These are phyloP conservation scores for Percopsis omiscomaycus DNA, from an alignment of 2,797 vertebrate species.

Conservation along the genomic window DNA sequence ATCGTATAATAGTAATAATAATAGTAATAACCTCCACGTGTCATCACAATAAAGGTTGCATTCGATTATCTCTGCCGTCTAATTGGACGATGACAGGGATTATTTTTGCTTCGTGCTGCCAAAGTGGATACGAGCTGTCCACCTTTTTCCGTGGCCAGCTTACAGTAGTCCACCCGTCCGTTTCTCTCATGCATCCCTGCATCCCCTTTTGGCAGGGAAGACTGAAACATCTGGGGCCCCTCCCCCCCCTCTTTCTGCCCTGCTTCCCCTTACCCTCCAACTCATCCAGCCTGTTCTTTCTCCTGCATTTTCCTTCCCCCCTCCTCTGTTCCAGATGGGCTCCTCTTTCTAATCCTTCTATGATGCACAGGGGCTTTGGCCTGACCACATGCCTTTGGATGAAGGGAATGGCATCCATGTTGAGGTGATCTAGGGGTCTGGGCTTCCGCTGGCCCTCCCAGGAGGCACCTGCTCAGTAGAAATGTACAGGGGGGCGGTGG, in stretches of 20 bases:
- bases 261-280: not conserved
- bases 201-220: constrained; percentile 32
- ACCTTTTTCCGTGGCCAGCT: constrained; percentile 18
- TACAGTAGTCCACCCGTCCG: constrained; percentile 21
- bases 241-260: not conserved
- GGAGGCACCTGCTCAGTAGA: constrained; percentile 44
- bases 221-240: constrained; percentile 43
- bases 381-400: constrained; percentile 58
- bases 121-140: not conserved
- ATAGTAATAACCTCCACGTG: not conserved
- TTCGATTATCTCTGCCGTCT: constrained; percentile 7
- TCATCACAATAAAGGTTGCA: constrained; percentile 6
- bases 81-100: constrained; percentile 10
- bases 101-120: not conserved
- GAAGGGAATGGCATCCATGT: constrained; percentile 45
- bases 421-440: constrained; percentile 7
- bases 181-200: constrained; percentile 26
- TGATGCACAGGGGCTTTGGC: constrained; percentile 45
- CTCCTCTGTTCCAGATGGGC: constrained; percentile 53
- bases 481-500: not conserved
- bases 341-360: constrained; percentile 47
- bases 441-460: constrained; percentile 42
- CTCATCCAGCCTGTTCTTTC: constrained; percentile 39
- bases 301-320: constrained; percentile 26
- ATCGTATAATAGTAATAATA: too few species aligned